Evolutionary conservation across 2,888 invertebrate species (phyloP).

Genomic region (Papilio demoleus): DNA sequence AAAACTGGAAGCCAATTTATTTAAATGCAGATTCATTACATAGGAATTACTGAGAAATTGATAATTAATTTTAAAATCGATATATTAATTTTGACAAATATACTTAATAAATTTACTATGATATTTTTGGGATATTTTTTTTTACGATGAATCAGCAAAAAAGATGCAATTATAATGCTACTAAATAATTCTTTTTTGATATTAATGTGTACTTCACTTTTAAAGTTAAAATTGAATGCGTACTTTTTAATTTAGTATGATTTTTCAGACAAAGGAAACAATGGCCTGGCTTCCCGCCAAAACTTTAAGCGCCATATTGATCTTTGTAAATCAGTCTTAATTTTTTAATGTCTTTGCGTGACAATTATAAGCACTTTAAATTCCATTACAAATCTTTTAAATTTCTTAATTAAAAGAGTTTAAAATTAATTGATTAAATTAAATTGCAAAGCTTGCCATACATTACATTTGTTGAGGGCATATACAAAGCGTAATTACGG

Average conservation of each 20-base stretch:
- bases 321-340: slow-evolving; percentile 1
- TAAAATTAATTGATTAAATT: too few species aligned
- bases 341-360: slow-evolving; percentile 20
- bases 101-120: neutral
- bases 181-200: neutral
- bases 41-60: slow-evolving; percentile 8
- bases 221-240: neutral
- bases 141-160: neutral
- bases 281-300: slow-evolving; percentile 23
- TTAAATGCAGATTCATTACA: neutral
- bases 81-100: neutral
- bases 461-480: too few species aligned
- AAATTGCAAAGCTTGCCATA: too few species aligned
- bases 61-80: slow-evolving; percentile 1
- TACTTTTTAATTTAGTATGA: slow-evolving; percentile 1
- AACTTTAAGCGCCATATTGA: slow-evolving; percentile 22
- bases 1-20: slow-evolving; percentile 22
- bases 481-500: too few species aligned
- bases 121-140: neutral
- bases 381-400: slow-evolving; percentile 8
- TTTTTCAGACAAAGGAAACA: slow-evolving; percentile 18
- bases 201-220: neutral
- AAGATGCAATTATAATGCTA: neutral
- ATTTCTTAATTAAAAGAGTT: neutral
- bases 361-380: slow-evolving; percentile 15